Evolutionary conservation across 2,888 invertebrate species (phyloP).

Genomic region (Idaea dimidiata): DNA sequence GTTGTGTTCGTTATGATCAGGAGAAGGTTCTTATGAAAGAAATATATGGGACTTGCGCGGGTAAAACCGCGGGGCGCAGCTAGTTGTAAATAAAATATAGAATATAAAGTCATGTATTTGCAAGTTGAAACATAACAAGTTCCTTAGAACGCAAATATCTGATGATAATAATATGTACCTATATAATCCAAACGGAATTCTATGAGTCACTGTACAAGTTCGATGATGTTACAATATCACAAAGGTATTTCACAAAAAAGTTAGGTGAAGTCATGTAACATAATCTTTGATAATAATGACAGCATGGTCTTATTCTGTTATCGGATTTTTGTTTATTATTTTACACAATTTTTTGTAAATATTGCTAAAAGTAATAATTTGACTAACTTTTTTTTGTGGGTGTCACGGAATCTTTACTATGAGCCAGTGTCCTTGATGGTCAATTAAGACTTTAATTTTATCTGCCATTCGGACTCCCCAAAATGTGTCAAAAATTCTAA

Average conservation of each 20-base stretch:
- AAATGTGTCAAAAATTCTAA: neutral
- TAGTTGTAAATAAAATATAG: too few species aligned
- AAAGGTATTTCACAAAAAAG: conserved; percentile 50
- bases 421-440: neutral
- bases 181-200: conserved; percentile 34
- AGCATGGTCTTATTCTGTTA: conserved; percentile 2
- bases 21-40: too few species aligned
- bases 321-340: neutral
- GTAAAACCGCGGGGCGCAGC: too few species aligned
- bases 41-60: too few species aligned
- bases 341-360: conserved; percentile 1
- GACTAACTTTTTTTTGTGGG: neutral
- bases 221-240: conserved; percentile 45
- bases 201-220: conserved; percentile 46
- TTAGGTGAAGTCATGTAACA: conserved; percentile 46
- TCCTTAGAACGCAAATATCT: conserved; percentile 35
- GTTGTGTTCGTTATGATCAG: too few species aligned
- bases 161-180: conserved; percentile 44
- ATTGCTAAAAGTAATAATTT: neutral
- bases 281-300: conserved; percentile 42
- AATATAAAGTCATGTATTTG: neutral
- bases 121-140: neutral
- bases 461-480: too few species aligned
- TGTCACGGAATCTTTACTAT: neutral
- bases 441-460: too few species aligned